These are phyloP conservation scores for Noctilio leporinus DNA, from an alignment of 2,113 vertebrate species.

Conservation along the genomic window DNA sequence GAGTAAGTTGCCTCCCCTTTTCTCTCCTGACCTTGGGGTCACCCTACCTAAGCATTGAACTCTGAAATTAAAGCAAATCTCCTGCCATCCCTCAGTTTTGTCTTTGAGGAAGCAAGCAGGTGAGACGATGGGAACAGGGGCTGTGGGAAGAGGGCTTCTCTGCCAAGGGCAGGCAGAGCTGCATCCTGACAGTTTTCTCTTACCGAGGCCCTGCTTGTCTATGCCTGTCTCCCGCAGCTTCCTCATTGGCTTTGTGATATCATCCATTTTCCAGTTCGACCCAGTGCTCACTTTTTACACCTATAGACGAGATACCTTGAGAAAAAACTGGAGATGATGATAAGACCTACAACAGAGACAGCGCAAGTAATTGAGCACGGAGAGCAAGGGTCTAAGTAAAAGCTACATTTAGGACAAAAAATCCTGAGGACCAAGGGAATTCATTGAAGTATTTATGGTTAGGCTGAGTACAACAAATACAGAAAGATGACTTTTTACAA, in stretches of 20 bases:
- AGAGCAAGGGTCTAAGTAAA: background rate
- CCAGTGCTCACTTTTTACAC: background rate
- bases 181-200: background rate
- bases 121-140: background rate
- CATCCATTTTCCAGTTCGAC: background rate
- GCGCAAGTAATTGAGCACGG: background rate
- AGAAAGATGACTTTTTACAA: background rate
- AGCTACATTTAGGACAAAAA: background rate
- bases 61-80: background rate
- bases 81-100: background rate
- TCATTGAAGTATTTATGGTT: background rate
- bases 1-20: background rate
- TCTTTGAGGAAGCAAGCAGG: background rate
- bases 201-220: background rate
- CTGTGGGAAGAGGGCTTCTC: background rate
- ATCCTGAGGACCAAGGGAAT: background rate
- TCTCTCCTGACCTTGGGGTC: background rate
- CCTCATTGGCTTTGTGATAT: background rate
- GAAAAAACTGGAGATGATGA: background rate
- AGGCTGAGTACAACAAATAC: background rate
- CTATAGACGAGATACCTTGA: background rate
- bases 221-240: background rate
- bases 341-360: background rate
- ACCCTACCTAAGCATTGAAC: background rate
- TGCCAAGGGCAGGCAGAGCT: background rate